Evolutionary conservation across 2,113 vertebrate genomes (phyloP).

Genomic region (Brachyhypopomus occidentalis): DNA sequence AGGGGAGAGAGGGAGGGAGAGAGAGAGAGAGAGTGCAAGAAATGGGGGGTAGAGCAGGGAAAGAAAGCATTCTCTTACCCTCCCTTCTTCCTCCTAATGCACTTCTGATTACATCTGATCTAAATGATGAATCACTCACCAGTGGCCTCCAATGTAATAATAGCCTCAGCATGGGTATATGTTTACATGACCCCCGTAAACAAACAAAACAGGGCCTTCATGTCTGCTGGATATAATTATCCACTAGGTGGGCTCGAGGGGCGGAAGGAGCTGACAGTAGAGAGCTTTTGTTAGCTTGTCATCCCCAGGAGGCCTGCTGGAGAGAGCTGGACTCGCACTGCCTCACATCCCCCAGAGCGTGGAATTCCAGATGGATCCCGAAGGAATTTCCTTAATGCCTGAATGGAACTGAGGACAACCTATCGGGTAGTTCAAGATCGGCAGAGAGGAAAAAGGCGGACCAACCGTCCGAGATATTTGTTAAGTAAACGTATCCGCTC

Average conservation of each 20-base stretch:
- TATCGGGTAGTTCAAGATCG: slow-evolving; percentile 22
- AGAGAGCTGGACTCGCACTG: background rate
- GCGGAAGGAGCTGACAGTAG: slow-evolving; percentile 21
- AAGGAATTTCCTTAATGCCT: slow-evolving; percentile 32
- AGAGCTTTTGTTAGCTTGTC: background rate
- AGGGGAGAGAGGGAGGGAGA: background rate
- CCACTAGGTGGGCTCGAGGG: slow-evolving; percentile 28
- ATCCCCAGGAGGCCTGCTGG: background rate
- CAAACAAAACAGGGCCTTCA: slow-evolving; percentile 23
- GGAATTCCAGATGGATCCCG: slow-evolving; percentile 14
- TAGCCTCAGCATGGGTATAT: background rate
- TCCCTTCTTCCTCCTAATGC: slow-evolving; percentile 4
- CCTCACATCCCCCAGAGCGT: slow-evolving; percentile 12
- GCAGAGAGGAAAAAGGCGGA: slow-evolving; percentile 14
- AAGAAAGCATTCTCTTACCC: background rate
- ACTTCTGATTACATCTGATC: slow-evolving; percentile 13
- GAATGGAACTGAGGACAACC: slow-evolving; percentile 30
- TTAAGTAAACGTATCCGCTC: slow-evolving; percentile 15
- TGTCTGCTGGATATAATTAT: slow-evolving; percentile 44
- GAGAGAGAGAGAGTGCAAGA: background rate
- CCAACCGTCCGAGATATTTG: background rate
- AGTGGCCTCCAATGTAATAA: slow-evolving; percentile 20
- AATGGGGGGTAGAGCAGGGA: background rate
- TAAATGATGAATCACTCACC: slow-evolving; percentile 31
- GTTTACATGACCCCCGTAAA: slow-evolving; percentile 13